Evolutionary conservation across 2,113 vertebrate genomes (phyloP).

Genomic region (Eudyptes chrysolophus): DNA sequence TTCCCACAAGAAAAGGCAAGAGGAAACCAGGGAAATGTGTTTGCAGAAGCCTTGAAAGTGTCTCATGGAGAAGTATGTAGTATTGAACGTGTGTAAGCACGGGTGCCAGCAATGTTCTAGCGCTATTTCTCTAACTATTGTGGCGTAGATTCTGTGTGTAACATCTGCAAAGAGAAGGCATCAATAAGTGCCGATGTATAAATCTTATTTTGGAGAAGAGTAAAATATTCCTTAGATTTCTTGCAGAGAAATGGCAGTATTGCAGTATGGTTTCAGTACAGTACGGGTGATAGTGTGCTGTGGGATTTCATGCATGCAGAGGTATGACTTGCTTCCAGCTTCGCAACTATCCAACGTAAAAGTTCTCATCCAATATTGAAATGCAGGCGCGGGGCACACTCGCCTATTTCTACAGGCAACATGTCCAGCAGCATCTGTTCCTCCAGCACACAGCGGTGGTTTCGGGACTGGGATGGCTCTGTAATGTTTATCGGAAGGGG

Average conservation of each 20-base stretch:
- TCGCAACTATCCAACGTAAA: background rate
- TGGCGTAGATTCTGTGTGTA: background rate
- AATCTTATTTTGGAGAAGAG: background rate
- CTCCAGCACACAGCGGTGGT: background rate
- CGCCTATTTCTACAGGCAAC: background rate
- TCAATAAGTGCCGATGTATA: background rate
- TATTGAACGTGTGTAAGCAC: background rate
- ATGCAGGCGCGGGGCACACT: background rate
- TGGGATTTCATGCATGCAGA: background rate
- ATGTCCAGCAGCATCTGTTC: background rate
- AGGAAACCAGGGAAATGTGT: background rate
- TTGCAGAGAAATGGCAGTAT: background rate
- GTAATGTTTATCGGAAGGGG: background rate
- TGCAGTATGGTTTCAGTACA: background rate
- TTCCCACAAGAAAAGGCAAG: background rate
- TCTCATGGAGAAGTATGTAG: background rate
- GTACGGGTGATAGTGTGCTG: background rate
- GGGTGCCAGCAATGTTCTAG: background rate
- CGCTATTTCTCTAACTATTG: background rate
- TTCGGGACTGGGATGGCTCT: background rate
- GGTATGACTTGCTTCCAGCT: background rate
- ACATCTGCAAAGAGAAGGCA: background rate
- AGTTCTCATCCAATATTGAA: background rate
- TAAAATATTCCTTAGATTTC: background rate
- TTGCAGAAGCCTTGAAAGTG: background rate